Evolutionary conservation across 2,888 invertebrate genomes (phyloP).

Genomic region (Heteromyza rotundicornis): DNA sequence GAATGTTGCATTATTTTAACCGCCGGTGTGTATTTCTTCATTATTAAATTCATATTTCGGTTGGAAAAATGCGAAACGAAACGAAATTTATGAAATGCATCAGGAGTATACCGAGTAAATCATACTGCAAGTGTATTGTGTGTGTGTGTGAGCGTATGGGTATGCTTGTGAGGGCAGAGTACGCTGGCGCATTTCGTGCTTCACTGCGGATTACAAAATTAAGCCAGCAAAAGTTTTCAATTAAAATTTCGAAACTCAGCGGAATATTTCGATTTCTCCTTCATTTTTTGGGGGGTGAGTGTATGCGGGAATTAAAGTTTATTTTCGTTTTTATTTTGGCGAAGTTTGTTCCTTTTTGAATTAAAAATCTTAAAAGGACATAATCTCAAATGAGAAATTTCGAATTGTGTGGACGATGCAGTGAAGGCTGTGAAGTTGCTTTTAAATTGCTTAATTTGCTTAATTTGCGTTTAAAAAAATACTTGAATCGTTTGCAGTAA

Average conservation of each 20-base stretch:
- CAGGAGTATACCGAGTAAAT: background rate
- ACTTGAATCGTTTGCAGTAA: no score
- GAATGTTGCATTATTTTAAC: background rate
- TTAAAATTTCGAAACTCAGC: constrained; percentile 33
- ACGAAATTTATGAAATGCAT: background rate
- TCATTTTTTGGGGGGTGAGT: background rate
- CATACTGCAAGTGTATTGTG: background rate
- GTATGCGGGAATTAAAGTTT: no score
- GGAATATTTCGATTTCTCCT: constrained; percentile 21
- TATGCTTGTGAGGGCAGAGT: background rate
- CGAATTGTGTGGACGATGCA: no score
- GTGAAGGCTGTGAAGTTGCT: no score
- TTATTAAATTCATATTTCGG: background rate
- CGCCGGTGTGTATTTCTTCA: background rate
- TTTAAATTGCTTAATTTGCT: no score
- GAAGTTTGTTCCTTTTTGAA: no score
- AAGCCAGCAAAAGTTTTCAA: constrained; percentile 25
- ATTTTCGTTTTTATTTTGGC: no score
- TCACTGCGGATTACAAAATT: background rate
- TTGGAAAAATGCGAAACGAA: background rate
- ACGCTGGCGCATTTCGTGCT: background rate
- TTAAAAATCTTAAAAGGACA: no score
- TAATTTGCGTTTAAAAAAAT: no score
- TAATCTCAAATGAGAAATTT: no score
- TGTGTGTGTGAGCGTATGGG: background rate